Conservation (phyloP, 2,113 vertebrate species). For the Hydrochoerus hydrochaeris region DNA sequence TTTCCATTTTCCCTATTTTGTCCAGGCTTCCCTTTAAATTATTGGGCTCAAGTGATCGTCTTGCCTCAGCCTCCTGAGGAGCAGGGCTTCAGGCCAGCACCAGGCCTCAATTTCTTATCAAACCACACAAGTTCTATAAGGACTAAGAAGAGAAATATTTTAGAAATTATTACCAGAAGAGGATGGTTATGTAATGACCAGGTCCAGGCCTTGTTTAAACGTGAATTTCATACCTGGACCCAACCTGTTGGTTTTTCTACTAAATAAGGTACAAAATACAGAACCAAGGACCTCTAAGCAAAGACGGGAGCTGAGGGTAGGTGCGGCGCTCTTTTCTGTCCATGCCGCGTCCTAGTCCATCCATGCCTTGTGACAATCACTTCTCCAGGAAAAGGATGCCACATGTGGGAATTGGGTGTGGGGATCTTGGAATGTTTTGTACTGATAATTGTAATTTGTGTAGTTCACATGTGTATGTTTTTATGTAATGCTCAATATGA, state of each 20-base stretch:
- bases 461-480: too few species aligned
- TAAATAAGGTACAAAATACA: background rate
- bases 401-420: too few species aligned
- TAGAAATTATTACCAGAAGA: background rate
- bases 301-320: background rate
- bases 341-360: too few species aligned
- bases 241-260: background rate
- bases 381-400: too few species aligned
- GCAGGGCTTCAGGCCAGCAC: background rate
- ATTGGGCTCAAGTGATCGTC: background rate
- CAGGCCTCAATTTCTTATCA: background rate
- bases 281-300: background rate
- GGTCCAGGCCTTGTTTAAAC: background rate
- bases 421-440: too few species aligned
- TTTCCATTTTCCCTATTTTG: background rate
- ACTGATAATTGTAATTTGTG: too few species aligned
- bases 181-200: background rate
- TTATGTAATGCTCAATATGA: too few species aligned
- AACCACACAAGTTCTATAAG: background rate
- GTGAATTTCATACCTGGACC: background rate
- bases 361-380: too few species aligned
- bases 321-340: too few species aligned
- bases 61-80: background rate
- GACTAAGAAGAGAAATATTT: background rate
- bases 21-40: background rate